phyloP scores from a whole-genome alignment of 2,797 vertebrate species.

The Xiphorhynchus erythropygius region DNA sequence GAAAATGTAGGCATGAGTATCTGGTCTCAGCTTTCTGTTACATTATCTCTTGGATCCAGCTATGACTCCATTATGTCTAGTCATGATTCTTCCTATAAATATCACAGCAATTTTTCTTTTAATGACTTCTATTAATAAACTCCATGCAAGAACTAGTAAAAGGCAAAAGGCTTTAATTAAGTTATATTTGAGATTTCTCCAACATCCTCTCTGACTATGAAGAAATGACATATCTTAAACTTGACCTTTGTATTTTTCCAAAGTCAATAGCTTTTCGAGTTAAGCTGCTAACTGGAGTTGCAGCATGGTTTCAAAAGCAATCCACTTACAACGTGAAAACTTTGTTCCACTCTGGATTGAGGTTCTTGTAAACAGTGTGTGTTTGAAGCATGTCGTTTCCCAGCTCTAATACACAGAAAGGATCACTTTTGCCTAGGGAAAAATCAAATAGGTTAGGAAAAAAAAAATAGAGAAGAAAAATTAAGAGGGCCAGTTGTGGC shows the following conservation, averaged over 20 bases:
- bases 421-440: conserved; percentile 89
- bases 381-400: conserved; percentile 93
- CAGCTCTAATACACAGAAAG: conserved; percentile 90
- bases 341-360: conserved; percentile 96
- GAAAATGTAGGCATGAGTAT: neutral
- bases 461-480: neutral
- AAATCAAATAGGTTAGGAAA: neutral
- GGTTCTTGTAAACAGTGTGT: conserved; percentile 88
- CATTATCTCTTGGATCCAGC: conserved; percentile 52
- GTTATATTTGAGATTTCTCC: conserved; percentile 49
- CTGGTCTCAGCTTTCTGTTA: conserved; percentile 19
- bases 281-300: neutral
- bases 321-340: conserved; percentile 91
- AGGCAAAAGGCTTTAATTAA: conserved; percentile 59
- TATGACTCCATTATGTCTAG: conserved; percentile 58
- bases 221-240: conserved; percentile 24
- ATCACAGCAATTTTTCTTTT: conserved; percentile 62
- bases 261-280: conserved; percentile 5
- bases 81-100: conserved; percentile 67
- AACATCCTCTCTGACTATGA: conserved; percentile 17
- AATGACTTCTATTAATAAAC: conserved; percentile 70
- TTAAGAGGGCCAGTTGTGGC: neutral
- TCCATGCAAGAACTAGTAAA: conserved; percentile 34
- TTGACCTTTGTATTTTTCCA: conserved; percentile 36
- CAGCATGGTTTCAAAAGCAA: neutral